Conservation (phyloP, 2,888 invertebrate genomes). For the Archaeoteleia sp. region DNA sequence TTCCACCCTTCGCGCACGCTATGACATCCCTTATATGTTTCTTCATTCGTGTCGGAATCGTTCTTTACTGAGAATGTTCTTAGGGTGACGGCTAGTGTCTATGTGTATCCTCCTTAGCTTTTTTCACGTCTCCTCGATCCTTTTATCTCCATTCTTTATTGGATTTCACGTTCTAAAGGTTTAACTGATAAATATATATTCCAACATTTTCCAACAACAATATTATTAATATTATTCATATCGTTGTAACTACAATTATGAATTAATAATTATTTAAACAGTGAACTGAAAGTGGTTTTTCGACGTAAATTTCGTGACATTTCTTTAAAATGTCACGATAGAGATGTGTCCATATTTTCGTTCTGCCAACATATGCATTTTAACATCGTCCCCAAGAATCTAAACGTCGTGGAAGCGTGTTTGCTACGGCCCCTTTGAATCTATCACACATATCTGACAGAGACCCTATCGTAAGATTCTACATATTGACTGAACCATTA, state of each 20-base stretch:
- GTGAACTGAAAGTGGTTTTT: not conserved
- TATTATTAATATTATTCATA: constrained; percentile 14
- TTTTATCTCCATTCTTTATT: constrained; percentile 39
- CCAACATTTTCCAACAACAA: constrained; percentile 1
- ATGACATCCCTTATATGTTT: constrained; percentile 53
- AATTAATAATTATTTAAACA: not conserved
- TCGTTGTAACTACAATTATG: constrained; percentile 12
- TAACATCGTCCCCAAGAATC: not conserved
- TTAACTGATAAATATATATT: constrained; percentile 36
- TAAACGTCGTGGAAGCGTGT: not conserved
- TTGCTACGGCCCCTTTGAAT: constrained; percentile 1
- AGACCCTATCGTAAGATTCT: constrained; percentile 33
- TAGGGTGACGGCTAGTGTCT: constrained; percentile 50
- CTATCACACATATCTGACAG: not conserved
- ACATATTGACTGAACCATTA: constrained; percentile 64
- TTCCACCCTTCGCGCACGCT: constrained; percentile 48
- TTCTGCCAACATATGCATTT: constrained; percentile 1
- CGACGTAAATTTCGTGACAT: not conserved
- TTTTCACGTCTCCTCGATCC: constrained; percentile 38
- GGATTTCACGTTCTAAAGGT: constrained; percentile 23
- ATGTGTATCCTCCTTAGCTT: constrained; percentile 57
- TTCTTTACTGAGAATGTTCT: constrained; percentile 47
- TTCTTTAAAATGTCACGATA: constrained; percentile 1
- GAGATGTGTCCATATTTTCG: not conserved
- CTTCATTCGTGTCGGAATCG: constrained; percentile 45